Percentiles rank a stretch among this genome's conserved stretches.
phyloP scores from a whole-genome alignment of 2,113 vertebrate species.

The Vanacampus margaritifer region DNA sequence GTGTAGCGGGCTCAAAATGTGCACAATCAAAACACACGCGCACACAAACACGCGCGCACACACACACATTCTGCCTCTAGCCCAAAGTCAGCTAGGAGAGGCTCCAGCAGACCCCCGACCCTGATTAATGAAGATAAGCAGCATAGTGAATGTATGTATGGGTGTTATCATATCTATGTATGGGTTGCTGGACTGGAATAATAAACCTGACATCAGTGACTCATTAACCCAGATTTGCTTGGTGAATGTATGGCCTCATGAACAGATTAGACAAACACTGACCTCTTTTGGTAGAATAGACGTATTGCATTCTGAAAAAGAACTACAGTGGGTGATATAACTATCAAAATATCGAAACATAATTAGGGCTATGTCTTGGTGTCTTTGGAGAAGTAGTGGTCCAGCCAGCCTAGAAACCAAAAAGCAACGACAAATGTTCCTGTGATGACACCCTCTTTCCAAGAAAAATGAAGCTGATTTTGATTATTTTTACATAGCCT shows the following conservation, averaged over 20 bases:
- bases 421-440: no score
- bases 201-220: constrained; percentile 31
- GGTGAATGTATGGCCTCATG: not conserved
- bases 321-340: not conserved
- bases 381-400: no score
- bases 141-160: not conserved
- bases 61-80: not conserved
- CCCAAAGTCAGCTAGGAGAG: no score
- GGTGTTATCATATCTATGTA: not conserved
- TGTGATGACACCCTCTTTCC: no score
- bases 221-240: constrained; percentile 52
- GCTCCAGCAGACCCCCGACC: no score
- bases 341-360: no score
- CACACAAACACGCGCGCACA: constrained; percentile 7
- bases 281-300: constrained; percentile 37
- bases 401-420: no score
- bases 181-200: not conserved
- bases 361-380: no score
- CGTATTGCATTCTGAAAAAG: constrained; percentile 16
- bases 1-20: constrained; percentile 38
- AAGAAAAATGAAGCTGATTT: no score
- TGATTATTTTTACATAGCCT: no score
- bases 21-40: constrained; percentile 18
- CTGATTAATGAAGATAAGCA: no score
- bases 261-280: constrained; percentile 45